Percentiles rank a stretch among this genome's conserved stretches.
phyloP scores from a whole-genome alignment of 2,113 vertebrate genomes.

The Prochilodus magdalenae region DNA sequence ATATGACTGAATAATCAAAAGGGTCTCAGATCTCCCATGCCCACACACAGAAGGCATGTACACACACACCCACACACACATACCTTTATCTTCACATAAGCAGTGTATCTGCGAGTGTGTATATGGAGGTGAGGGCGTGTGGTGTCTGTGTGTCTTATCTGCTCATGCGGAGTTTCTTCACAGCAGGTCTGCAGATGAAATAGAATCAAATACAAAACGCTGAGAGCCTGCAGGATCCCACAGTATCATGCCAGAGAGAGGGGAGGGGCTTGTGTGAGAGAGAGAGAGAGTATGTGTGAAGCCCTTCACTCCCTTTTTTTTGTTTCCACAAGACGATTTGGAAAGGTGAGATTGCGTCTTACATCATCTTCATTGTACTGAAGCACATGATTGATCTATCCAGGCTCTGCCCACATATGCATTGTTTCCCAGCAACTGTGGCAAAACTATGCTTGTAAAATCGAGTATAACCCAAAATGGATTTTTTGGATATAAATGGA shows the following conservation, averaged over 20 bases:
- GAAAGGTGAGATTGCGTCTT: no score
- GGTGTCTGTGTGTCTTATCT: constrained; percentile 54
- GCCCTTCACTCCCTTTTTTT: no score
- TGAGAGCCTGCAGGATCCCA: not conserved
- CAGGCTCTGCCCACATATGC: no score
- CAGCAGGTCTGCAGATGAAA: constrained; percentile 24
- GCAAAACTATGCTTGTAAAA: no score
- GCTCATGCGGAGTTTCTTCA: constrained; percentile 36
- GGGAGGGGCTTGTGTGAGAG: not conserved
- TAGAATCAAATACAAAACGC: constrained; percentile 45
- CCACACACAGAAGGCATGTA: not conserved
- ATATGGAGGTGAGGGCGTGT: constrained; percentile 55
- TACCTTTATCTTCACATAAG: not conserved
- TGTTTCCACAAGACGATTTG: no score
- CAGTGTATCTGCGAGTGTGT: not conserved
- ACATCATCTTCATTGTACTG: no score
- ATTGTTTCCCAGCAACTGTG: no score
- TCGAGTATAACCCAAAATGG: no score
- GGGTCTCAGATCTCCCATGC: not conserved
- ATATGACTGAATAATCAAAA: not conserved
- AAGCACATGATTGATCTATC: no score
- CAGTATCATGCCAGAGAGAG: constrained; percentile 1
- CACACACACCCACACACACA: no score
- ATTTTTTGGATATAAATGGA: no score
- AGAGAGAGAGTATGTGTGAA: not conserved